Evolutionary conservation across 2,113 vertebrate genomes (phyloP).

Genomic region (Dolichotis patagonum): DNA sequence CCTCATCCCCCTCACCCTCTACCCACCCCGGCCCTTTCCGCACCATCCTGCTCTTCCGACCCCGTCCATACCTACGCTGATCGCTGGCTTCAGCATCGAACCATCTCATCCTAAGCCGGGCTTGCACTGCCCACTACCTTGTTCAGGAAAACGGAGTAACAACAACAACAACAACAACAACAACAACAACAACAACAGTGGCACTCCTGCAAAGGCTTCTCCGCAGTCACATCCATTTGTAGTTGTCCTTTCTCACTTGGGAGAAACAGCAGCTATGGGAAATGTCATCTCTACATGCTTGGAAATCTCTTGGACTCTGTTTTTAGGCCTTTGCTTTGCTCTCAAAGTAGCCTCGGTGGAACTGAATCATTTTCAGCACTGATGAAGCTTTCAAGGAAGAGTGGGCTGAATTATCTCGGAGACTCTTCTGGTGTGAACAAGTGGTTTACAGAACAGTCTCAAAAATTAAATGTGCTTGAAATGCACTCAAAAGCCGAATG

Average conservation of each 20-base stretch:
- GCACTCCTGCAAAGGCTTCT: not conserved
- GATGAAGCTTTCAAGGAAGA: constrained; percentile 68
- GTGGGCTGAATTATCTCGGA: constrained; percentile 55
- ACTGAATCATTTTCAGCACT: constrained; percentile 55
- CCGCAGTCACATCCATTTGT: not conserved
- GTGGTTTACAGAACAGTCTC: constrained; percentile 47
- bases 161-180: not conserved
- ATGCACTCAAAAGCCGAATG: constrained; percentile 52
- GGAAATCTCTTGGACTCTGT: not conserved
- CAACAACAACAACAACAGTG: not conserved
- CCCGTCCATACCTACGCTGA: not conserved
- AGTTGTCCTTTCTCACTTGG: not conserved
- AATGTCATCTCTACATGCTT: not conserved
- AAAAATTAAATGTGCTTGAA: constrained; percentile 72
- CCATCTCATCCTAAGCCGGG: not conserved
- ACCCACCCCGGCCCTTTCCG: not conserved
- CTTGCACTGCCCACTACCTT: not conserved
- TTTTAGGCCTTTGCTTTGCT: constrained; percentile 54
- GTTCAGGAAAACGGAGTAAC: not conserved
- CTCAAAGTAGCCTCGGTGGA: constrained; percentile 55
- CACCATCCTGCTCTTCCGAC: not conserved
- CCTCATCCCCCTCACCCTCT: accelerated
- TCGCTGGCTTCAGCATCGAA: not conserved
- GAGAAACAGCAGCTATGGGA: not conserved
- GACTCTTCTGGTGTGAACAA: constrained; percentile 58